These are phyloP conservation scores for Drosophila bocqueti DNA, from an alignment of 1,140 invertebrate species.

Conservation along the genomic window DNA sequence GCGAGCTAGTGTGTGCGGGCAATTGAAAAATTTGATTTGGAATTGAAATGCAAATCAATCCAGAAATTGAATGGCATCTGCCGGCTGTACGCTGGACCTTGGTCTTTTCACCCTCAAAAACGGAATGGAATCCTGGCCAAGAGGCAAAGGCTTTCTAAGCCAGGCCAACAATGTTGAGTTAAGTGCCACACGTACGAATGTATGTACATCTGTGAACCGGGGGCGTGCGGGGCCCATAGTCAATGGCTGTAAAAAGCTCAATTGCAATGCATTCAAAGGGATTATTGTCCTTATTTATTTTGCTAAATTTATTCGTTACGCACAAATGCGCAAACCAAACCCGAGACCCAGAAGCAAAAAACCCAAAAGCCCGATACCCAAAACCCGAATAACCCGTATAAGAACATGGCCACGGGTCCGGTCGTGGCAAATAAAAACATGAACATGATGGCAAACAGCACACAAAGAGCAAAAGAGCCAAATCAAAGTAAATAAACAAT, in stretches of 20 bases:
- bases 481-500: slow-evolving; percentile 84
- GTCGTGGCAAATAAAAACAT: slow-evolving; percentile 68
- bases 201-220: neutral
- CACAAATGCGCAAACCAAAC: slow-evolving; percentile 75
- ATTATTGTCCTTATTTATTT: slow-evolving; percentile 84
- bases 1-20: slow-evolving; percentile 26
- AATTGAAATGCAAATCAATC: slow-evolving; percentile 83
- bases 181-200: slow-evolving; percentile 61
- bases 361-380: slow-evolving; percentile 10
- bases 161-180: slow-evolving; percentile 60
- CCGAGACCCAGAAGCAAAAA: slow-evolving; percentile 12
- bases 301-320: slow-evolving; percentile 84
- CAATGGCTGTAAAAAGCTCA: slow-evolving; percentile 81
- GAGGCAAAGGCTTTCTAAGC: slow-evolving; percentile 52
- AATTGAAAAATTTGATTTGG: slow-evolving; percentile 82
- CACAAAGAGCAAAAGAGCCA: slow-evolving; percentile 54
- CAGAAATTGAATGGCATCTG: slow-evolving; percentile 71
- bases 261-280: slow-evolving; percentile 83
- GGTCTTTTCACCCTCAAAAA: slow-evolving; percentile 23
- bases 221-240: slow-evolving; percentile 21
- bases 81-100: slow-evolving; percentile 11
- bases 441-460: slow-evolving; percentile 64
- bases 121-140: slow-evolving; percentile 42
- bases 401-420: slow-evolving; percentile 23
- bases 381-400: slow-evolving; percentile 27